phyloP scores from a whole-genome alignment of 2,797 vertebrate species.

The Sphenodon punctatus region DNA sequence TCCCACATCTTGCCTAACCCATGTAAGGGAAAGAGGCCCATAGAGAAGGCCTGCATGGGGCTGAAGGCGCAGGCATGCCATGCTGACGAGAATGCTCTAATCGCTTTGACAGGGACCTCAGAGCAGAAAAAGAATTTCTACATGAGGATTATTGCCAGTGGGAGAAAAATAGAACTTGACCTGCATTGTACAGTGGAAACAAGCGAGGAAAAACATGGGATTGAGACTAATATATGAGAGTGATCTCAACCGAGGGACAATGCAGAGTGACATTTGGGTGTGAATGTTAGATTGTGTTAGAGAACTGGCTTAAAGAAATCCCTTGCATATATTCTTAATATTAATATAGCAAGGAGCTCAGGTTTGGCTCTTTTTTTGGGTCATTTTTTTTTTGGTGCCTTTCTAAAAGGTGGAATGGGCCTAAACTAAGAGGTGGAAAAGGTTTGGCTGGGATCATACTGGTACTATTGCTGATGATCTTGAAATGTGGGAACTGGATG shows the following conservation, averaged over 20 bases:
- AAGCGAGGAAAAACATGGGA: conserved; percentile 31
- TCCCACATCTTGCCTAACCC: conserved; percentile 12
- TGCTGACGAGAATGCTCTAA: neutral
- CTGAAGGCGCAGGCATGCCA: neutral
- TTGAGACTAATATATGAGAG: conserved; percentile 25
- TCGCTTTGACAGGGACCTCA: conserved; percentile 16
- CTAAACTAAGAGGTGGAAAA: neutral
- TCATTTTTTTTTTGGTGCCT: neutral
- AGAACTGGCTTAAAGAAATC: conserved; percentile 23
- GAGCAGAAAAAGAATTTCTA: neutral
- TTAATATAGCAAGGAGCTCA: conserved; percentile 11
- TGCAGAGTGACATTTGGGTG: conserved; percentile 11
- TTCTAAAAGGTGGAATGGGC: no score
- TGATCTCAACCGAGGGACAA: conserved; percentile 14
- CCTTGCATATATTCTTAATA: neutral
- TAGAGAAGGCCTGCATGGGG: neutral
- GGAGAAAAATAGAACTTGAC: conserved; percentile 17
- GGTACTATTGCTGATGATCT: neutral
- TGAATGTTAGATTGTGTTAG: neutral
- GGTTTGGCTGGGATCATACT: neutral
- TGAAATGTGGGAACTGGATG: neutral
- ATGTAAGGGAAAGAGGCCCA: neutral
- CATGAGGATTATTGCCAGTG: neutral
- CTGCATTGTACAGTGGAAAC: conserved; percentile 20
- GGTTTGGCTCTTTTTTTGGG: neutral